Evolutionary conservation across 2,113 vertebrate genomes (phyloP).

Genomic region (Collichthys lucidus): DNA sequence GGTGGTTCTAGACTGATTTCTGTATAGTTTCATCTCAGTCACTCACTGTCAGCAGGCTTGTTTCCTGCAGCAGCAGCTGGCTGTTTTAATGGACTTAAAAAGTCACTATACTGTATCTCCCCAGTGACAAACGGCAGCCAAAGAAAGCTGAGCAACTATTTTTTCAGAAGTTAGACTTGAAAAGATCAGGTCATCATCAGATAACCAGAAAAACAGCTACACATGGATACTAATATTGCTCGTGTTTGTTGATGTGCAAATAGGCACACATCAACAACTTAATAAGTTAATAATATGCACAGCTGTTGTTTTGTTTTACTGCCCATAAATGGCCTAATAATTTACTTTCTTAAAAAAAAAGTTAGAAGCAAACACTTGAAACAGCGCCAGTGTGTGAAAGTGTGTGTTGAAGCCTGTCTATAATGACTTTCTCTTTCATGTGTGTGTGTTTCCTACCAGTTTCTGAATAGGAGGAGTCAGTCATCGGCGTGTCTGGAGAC

Average conservation of each 20-base stretch:
- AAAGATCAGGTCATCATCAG: not conserved
- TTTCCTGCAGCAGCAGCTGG: too few relatives aligned
- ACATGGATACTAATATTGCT: too few relatives aligned
- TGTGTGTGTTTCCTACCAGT: constrained; percentile 71
- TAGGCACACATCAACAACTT: not conserved
- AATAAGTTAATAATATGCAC: not conserved
- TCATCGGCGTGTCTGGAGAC: constrained; percentile 77
- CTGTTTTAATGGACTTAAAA: too few relatives aligned
- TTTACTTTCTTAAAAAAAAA: not conserved
- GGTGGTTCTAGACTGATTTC: not conserved
- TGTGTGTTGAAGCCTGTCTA: not conserved
- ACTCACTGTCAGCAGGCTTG: too few relatives aligned
- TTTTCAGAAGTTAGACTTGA: too few relatives aligned
- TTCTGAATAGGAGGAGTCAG: constrained; percentile 81
- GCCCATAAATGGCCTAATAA: constrained; percentile 1
- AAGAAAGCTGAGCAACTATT: too few relatives aligned
- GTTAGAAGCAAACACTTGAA: not conserved
- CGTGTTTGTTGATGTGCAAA: not conserved
- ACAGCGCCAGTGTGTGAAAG: not conserved
- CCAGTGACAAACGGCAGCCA: too few relatives aligned
- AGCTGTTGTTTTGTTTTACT: not conserved
- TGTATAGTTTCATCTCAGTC: too few relatives aligned
- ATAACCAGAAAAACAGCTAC: not conserved
- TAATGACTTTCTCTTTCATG: not conserved
- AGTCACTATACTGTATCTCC: too few relatives aligned